Conservation (phyloP, 2,888 invertebrate species). For the Eugnorisma glareosa region DNA sequence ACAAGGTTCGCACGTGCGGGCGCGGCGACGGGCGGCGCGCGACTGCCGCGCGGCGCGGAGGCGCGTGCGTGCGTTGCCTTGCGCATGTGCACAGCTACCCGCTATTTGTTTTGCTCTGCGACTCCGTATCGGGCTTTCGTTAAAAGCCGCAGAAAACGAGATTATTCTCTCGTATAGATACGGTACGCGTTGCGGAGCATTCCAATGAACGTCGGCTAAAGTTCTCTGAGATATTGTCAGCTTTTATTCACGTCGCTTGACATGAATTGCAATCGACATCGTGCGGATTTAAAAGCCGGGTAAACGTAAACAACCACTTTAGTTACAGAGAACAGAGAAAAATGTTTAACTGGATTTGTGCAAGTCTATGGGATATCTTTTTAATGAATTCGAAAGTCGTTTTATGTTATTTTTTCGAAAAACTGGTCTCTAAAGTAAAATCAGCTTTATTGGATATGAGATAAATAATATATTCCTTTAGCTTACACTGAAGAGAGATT, state of each 20-base stretch:
- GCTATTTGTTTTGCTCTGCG: constrained; percentile 86
- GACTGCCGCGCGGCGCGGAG: constrained; percentile 78
- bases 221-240: constrained; percentile 76
- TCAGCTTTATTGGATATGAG: neutral
- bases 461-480: neutral
- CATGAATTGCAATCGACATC: constrained; percentile 74
- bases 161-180: constrained; percentile 84
- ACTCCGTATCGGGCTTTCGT: constrained; percentile 74
- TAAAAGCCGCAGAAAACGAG: constrained; percentile 84
- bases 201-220: constrained; percentile 79
- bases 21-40: constrained; percentile 84
- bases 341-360: constrained; percentile 31
- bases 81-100: constrained; percentile 84
- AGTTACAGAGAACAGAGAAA: constrained; percentile 41
- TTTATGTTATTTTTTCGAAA: neutral
- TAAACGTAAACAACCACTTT: constrained; percentile 65
- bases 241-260: constrained; percentile 77
- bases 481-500: neutral
- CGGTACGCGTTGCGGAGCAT: constrained; percentile 80
- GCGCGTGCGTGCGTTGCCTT: constrained; percentile 80
- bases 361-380: constrained; percentile 28
- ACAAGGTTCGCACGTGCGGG: constrained; percentile 72
- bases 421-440: neutral
- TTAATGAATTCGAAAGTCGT: constrained; percentile 19
- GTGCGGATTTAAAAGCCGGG: constrained; percentile 63